Conservation (phyloP, 1,140 invertebrate species). For the Mycetomoellerius zeteki region DNA sequence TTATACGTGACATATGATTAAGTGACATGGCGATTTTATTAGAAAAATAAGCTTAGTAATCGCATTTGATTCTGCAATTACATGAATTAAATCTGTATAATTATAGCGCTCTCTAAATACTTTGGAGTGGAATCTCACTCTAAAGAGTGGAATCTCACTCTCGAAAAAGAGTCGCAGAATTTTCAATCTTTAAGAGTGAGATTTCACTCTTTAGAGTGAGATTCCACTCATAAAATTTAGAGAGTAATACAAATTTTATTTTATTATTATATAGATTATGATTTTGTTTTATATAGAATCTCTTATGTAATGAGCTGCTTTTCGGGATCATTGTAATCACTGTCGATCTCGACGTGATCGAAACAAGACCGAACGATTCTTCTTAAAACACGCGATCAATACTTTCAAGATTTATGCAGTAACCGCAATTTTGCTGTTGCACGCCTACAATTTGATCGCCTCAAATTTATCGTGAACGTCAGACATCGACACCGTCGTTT, state of each 20-base stretch:
- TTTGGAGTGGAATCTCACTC: too few relatives aligned
- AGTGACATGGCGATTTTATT: background rate
- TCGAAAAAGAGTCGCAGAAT: too few relatives aligned
- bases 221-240: too few relatives aligned
- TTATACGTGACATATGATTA: background rate
- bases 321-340: conserved; percentile 14
- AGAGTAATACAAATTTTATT: background rate
- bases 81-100: background rate
- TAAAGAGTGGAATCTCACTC: too few relatives aligned
- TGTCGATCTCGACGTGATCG: background rate
- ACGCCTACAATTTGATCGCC: conserved; percentile 38
- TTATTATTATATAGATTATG: background rate
- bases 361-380: background rate
- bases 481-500: background rate
- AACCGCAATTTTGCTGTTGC: conserved; percentile 21
- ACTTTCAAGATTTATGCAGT: conserved; percentile 3
- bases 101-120: too few relatives aligned
- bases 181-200: too few relatives aligned
- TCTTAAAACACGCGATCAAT: conserved; percentile 9
- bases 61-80: background rate
- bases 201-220: too few relatives aligned
- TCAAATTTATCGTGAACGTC: background rate
- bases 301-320: background rate
- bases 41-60: background rate
- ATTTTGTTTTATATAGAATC: background rate